A percentile compares a stretch with the other conserved stretches of the same genome.
Evolutionary conservation across 2,797 vertebrate species (phyloP).

Genomic region (Mycteria americana): DNA sequence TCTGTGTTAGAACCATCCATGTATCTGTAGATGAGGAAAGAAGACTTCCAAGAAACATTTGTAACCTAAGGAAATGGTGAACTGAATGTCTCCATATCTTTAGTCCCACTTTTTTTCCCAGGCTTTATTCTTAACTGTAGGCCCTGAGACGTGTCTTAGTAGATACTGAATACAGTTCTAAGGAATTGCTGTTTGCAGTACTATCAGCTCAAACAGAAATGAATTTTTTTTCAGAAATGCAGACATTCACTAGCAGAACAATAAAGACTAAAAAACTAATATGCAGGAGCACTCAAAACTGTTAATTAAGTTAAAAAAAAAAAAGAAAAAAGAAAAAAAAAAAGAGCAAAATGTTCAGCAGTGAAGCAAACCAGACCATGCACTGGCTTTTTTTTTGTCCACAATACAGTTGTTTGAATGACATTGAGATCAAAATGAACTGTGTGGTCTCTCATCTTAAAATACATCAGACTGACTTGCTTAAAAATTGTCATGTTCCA

Average conservation of each 20-base stretch:
- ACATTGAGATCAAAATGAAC: neutral
- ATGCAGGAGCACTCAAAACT: neutral
- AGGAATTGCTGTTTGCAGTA: neutral
- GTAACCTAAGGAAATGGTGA: neutral
- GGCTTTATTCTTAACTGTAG: neutral
- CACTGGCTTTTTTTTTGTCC: neutral
- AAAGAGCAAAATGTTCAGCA: neutral
- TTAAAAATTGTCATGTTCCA: neutral
- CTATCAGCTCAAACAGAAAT: neutral
- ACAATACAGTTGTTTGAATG: neutral
- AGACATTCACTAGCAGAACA: neutral
- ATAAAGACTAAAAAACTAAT: neutral
- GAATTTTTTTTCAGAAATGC: neutral
- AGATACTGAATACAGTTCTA: neutral
- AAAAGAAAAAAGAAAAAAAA: neutral
- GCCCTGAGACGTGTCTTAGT: neutral
- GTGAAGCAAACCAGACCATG: neutral
- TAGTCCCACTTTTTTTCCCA: neutral
- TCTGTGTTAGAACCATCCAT: neutral
- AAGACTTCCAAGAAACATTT: neutral
- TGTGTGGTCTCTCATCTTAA: neutral
- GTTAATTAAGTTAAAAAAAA: neutral
- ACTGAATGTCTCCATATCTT: neutral
- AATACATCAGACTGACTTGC: neutral
- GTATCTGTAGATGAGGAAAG: neutral